Conservation (phyloP, 2,113 vertebrate genomes). For the Phasianus colchicus region DNA sequence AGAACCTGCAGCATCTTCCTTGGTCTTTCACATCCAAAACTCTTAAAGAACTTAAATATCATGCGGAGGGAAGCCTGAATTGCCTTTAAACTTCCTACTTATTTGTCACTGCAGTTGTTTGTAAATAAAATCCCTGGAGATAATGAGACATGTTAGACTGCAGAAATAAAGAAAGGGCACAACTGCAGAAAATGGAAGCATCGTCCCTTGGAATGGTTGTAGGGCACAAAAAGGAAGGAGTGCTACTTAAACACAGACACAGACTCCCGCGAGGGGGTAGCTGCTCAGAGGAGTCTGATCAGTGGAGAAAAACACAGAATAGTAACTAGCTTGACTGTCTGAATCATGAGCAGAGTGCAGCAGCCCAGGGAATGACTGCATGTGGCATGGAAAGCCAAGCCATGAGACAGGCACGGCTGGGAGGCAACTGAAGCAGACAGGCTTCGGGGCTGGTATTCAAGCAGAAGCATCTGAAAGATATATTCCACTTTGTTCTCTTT, state of each 20-base stretch:
- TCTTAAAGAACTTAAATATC: not conserved
- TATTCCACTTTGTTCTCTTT: not conserved
- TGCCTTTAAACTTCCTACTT: not conserved
- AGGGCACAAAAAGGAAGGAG: not conserved
- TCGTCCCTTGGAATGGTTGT: not conserved
- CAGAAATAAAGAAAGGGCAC: not conserved
- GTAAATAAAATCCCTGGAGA: not conserved
- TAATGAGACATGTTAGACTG: not conserved
- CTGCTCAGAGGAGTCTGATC: not conserved
- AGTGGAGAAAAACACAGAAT: not conserved
- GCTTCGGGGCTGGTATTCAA: not conserved
- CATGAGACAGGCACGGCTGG: accelerated
- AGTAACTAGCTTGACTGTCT: not conserved
- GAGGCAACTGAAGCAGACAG: not conserved
- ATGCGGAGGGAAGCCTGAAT: not conserved
- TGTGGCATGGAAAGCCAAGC: accelerated
- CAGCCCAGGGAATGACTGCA: accelerated
- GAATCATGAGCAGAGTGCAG: accelerated
- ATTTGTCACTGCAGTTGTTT: not conserved
- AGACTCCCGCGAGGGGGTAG: not conserved
- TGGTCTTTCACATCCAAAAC: not conserved
- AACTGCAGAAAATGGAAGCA: not conserved
- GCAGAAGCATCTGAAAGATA: not conserved
- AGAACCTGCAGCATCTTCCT: not conserved
- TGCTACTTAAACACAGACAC: not conserved